Percentiles rank a stretch among this genome's conserved stretches.
Conservation (phyloP, 2,113 vertebrate species). For the Uria lomvia region DNA sequence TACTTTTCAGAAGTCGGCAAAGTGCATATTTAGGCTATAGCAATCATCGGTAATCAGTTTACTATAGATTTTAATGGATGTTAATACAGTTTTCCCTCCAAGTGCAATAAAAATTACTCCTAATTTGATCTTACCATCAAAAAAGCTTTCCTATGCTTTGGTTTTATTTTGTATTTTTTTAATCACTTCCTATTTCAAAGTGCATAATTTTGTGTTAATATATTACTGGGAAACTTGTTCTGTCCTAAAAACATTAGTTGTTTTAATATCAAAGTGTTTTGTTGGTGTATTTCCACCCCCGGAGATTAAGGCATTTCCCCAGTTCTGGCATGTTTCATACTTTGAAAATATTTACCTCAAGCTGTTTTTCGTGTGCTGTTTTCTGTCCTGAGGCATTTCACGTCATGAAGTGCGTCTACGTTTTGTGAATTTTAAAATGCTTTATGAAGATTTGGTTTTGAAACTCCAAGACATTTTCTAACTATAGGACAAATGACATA, state of each 20-base stretch:
- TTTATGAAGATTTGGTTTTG: not conserved
- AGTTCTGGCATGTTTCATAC: not conserved
- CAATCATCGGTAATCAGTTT: slow-evolving; percentile 42
- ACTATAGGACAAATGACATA: not conserved
- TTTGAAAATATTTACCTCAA: not conserved
- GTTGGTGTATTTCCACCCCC: not conserved
- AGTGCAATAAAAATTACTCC: slow-evolving; percentile 44
- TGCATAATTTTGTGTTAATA: not conserved
- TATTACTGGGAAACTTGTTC: not conserved
- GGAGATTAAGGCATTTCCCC: not conserved
- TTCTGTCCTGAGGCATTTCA: not conserved
- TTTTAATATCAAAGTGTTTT: not conserved
- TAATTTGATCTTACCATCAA: slow-evolving; percentile 20
- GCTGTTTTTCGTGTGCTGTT: not conserved
- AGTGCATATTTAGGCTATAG: not conserved
- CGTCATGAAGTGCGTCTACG: not conserved
- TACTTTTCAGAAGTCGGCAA: not conserved
- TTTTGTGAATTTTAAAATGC: not conserved
- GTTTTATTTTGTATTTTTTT: slow-evolving; percentile 27
- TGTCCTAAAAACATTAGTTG: not conserved
- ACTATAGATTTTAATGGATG: slow-evolving; percentile 52
- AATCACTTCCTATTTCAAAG: slow-evolving; percentile 27
- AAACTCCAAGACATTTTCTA: not conserved
- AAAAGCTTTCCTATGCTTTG: not conserved
- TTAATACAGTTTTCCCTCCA: slow-evolving; percentile 54